Conservation (phyloP, 2,888 invertebrate species). For the Holacanthella duospinosa region DNA sequence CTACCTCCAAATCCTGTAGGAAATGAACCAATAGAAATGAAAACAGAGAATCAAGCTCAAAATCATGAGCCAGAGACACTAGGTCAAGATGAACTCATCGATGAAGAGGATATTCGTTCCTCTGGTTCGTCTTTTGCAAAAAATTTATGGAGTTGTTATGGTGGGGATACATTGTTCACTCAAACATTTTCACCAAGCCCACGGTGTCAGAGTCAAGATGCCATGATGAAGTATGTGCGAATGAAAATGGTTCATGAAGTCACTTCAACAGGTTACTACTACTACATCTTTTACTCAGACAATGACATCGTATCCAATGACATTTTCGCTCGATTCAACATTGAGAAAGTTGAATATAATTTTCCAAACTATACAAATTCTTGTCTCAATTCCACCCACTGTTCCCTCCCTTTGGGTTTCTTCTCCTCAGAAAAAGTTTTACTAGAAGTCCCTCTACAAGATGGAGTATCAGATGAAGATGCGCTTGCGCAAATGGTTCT, state of each 20-base stretch:
- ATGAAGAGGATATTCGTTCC: constrained; percentile 39
- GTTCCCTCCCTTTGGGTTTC: constrained; percentile 60
- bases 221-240: constrained; percentile 55
- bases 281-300: constrained; percentile 80
- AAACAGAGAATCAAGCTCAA: constrained; percentile 8
- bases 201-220: constrained; percentile 57
- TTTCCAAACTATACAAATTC: constrained; percentile 58
- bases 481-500: constrained; percentile 58
- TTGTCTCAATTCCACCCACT: constrained; percentile 66
- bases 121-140: constrained; percentile 76
- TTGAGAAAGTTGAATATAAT: constrained; percentile 71
- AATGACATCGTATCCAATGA: constrained; percentile 68
- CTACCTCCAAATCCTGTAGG: constrained; percentile 29
- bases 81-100: too few species aligned
- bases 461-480: constrained; percentile 65
- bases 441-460: constrained; percentile 70
- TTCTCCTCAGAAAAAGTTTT: constrained; percentile 68
- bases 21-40: constrained; percentile 19
- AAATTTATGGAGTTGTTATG: constrained; percentile 62
- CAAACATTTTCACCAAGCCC: constrained; percentile 59
- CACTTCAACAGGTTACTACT: constrained; percentile 67
- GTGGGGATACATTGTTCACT: constrained; percentile 61
- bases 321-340: constrained; percentile 72
- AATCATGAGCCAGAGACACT: too few species aligned
- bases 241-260: constrained; percentile 62